Evolutionary conservation across 2,797 vertebrate genomes (phyloP), one percentile per base, ranked within the genome.

Genomic region (Micrastur ruficollis): DNA sequence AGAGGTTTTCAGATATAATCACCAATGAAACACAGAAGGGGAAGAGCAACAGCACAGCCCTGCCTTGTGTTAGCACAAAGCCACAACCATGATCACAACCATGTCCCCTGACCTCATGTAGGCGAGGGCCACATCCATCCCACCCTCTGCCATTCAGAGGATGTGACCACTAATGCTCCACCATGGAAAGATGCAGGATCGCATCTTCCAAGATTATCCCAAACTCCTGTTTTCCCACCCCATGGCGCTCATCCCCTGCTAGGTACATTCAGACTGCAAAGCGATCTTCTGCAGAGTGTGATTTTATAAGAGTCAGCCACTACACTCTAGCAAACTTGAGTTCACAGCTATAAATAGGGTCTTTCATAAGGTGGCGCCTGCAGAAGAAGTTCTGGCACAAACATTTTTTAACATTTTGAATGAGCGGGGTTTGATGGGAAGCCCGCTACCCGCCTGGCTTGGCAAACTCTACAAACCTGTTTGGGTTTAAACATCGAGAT

Each of bases 401-500:
- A 50, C 65, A 56, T 52, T 1, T 83, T 83, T 91, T n/a, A 86
- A 34, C 88, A 32, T 92, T 93, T 83, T 93, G 95, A 97, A 94
- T 68, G 95, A 97, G 94, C 17, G 6, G 74, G 93, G 94, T 76
- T 94, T 90, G 93, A 70, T 94, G 93, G 92, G 95, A 93, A 95
- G 91, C 95, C 93, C 11, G 8, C 95, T 96, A 94, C 92, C 96
- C 7, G 15, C 72, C 52, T 50, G 89, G 85, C 86, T 97, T 96
- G 97, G 97, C 97, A 88, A 90, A 95, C n/a, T 76, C 87, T 44
- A 13, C 94, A 80, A 80, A 90, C 86, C 92, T 97, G 81, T 90
- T 97, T 96, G 97, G 93, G 91, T 98, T 97, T 96, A 94, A 97
- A 63, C 81, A 81, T 68, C 53, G 71, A 67, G 92, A 90, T 59